These are phyloP conservation scores for Drosophila ustulata DNA, from an alignment of 2,888 invertebrate species.

Conservation along the genomic window DNA sequence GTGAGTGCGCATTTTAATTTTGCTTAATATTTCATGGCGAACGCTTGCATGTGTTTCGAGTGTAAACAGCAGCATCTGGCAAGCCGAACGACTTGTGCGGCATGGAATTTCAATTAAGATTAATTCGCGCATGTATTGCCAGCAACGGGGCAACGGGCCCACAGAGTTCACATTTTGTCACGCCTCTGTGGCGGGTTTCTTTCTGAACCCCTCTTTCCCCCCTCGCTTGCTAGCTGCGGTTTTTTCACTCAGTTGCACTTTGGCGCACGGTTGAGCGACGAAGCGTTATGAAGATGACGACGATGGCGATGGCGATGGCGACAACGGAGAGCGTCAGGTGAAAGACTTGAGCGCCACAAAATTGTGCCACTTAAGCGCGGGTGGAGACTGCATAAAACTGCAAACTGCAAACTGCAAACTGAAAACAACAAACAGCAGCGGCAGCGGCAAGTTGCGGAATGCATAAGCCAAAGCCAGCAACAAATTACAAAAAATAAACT, in stretches of 20 bases:
- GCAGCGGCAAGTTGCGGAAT: constrained; percentile 11
- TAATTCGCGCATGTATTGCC: constrained; percentile 75
- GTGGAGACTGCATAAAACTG: constrained; percentile 2
- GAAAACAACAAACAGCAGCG: not conserved
- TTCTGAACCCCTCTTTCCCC: too few species aligned
- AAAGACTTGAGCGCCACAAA: constrained; percentile 61
- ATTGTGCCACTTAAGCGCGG: constrained; percentile 73
- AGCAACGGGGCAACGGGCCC: constrained; percentile 10
- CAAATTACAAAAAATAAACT: constrained; percentile 74
- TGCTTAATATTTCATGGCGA: constrained; percentile 56
- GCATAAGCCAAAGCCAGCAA: constrained; percentile 47
- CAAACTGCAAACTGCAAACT: not conserved
- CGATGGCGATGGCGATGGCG: constrained; percentile 12
- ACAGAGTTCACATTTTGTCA: constrained; percentile 54
- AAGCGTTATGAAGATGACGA: constrained; percentile 72
- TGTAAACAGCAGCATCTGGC: constrained; percentile 52
- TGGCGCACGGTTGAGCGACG: constrained; percentile 68
- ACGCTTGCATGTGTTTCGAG: constrained; percentile 20
- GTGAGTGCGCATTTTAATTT: constrained; percentile 56
- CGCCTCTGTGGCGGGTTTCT: constrained; percentile 10
- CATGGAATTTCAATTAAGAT: constrained; percentile 80
- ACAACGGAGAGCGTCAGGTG: constrained; percentile 35
- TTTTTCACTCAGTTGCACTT: constrained; percentile 76
- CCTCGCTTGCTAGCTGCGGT: constrained; percentile 55
- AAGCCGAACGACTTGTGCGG: constrained; percentile 51